Evolutionary conservation across 2,888 invertebrate species (phyloP).

Genomic region (Melanostoma mellinum): DNA sequence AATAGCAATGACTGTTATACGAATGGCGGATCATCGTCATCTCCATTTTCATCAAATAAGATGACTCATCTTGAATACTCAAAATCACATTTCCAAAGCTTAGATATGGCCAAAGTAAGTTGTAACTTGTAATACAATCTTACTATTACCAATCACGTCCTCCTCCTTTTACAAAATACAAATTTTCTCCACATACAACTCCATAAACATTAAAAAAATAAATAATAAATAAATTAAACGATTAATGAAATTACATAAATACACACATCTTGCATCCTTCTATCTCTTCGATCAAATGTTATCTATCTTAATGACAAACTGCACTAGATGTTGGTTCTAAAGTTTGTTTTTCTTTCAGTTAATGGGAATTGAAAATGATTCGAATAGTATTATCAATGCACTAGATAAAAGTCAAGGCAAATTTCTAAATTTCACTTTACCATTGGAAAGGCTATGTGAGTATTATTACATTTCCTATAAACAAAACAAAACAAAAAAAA

Average conservation of each 20-base stretch:
- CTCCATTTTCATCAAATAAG: conserved; percentile 70
- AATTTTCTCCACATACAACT: conserved; percentile 45
- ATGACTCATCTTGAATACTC: conserved; percentile 75
- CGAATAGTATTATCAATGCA: conserved; percentile 81
- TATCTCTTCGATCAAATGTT: conserved; percentile 48
- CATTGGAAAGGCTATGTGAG: conserved; percentile 81
- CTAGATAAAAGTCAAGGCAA: conserved; percentile 81
- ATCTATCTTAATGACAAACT: conserved; percentile 55
- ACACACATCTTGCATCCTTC: conserved; percentile 46
- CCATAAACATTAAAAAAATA: conserved; percentile 26
- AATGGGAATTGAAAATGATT: conserved; percentile 81
- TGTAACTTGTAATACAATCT: conserved; percentile 44
- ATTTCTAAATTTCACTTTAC: conserved; percentile 81
- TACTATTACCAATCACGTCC: conserved; percentile 63
- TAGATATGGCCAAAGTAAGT: conserved; percentile 76
- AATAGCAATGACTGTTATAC: conserved; percentile 71
- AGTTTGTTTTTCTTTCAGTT: conserved; percentile 78
- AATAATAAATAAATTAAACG: conserved; percentile 14
- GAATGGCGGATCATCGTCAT: conserved; percentile 73
- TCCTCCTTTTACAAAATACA: conserved; percentile 66
- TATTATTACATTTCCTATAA: conserved; percentile 73
- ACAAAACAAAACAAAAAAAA: conserved; percentile 34
- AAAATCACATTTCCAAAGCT: conserved; percentile 80
- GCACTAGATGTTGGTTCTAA: conserved; percentile 66
- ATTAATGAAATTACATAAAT: not conserved